Evolutionary conservation across 2,888 invertebrate genomes (phyloP).

Genomic region (Crepidodera aurea): DNA sequence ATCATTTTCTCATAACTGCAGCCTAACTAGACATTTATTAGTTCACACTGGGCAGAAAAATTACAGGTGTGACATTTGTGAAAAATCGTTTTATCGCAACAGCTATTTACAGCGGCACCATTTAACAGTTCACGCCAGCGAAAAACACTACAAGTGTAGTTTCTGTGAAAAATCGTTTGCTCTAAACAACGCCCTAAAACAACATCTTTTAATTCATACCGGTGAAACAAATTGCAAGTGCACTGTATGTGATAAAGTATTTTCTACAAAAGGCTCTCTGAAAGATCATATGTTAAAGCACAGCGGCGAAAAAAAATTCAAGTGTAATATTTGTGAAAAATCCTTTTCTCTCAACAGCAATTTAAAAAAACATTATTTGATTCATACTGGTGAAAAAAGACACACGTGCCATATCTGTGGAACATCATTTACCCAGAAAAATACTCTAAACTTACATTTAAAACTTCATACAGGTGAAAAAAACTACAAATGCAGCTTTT

Average conservation of each 20-base stretch:
- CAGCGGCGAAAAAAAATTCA: not conserved
- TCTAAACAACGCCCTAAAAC: not conserved
- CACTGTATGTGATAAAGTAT: not conserved
- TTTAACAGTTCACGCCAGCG: not conserved
- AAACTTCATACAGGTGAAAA: not conserved
- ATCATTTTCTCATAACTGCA: too few relatives aligned
- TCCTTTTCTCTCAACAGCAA: not conserved
- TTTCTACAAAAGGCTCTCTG: not conserved
- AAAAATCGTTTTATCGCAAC: too few relatives aligned
- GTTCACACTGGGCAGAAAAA: too few relatives aligned
- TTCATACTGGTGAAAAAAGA: not conserved
- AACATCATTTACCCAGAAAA: not conserved
- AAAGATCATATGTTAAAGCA: not conserved
- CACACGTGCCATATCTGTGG: not conserved
- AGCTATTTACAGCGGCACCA: not conserved
- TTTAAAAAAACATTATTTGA: not conserved
- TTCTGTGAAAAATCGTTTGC: not conserved
- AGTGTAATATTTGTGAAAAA: not conserved
- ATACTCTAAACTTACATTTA: not conserved
- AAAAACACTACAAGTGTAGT: not conserved
- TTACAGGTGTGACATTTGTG: too few relatives aligned
- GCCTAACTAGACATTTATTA: too few relatives aligned
- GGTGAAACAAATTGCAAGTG: not conserved
- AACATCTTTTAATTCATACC: not conserved
- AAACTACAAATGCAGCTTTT: too few relatives aligned